Conservation (phyloP, 2,113 vertebrate genomes). For the Nycticorax nycticorax region DNA sequence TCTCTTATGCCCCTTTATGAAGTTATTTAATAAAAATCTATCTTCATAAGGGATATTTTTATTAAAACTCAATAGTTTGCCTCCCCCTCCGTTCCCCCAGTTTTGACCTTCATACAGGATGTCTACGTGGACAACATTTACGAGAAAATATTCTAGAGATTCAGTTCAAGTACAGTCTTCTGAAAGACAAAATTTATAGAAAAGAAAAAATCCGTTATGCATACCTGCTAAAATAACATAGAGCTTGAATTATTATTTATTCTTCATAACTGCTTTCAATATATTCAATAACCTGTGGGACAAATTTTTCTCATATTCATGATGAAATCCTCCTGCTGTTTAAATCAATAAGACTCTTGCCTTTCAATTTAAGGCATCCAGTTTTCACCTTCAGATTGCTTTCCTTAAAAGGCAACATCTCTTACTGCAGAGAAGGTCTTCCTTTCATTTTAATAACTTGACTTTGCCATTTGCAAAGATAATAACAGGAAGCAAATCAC, state of each 20-base stretch:
- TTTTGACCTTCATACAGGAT: background rate
- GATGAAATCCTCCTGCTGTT: background rate
- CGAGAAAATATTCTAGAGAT: background rate
- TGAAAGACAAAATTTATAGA: background rate
- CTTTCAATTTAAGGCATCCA: background rate
- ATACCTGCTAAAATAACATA: background rate
- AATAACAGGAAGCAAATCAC: background rate
- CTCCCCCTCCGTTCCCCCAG: no score
- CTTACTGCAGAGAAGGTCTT: background rate
- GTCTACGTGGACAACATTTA: background rate
- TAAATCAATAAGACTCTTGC: background rate
- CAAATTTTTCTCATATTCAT: background rate
- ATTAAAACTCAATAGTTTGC: background rate
- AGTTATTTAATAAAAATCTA: background rate
- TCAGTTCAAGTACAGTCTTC: background rate
- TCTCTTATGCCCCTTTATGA: background rate
- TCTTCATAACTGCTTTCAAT: background rate
- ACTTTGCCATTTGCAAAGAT: background rate
- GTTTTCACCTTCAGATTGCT: background rate
- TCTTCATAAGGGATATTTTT: background rate
- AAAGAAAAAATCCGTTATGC: background rate
- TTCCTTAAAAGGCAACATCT: background rate
- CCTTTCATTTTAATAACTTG: slow-evolving; percentile 19
- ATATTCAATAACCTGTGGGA: background rate
- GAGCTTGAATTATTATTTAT: background rate